Conservation (phyloP, 2,113 vertebrate genomes). For the Paralichthys olivaceus region DNA sequence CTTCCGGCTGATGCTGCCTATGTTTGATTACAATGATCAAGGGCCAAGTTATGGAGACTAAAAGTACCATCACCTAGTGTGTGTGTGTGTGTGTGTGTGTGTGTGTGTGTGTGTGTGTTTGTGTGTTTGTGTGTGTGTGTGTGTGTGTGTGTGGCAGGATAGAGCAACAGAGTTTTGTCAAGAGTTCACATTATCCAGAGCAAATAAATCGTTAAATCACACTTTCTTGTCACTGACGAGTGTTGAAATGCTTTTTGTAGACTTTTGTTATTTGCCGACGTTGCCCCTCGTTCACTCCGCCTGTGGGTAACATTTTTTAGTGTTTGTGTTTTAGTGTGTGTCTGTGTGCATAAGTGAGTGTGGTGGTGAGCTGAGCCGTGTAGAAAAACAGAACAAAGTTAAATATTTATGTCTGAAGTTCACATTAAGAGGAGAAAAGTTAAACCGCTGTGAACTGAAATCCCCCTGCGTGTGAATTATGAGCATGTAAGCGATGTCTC, state of each 20-base stretch:
- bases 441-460: slow-evolving; percentile 40
- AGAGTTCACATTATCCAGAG: slow-evolving; percentile 31
- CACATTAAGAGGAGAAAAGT: slow-evolving; percentile 51
- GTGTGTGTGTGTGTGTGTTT: slow-evolving; percentile 20
- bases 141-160: slow-evolving; percentile 4
- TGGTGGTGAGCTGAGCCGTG: background rate
- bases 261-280: background rate
- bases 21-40: slow-evolving; percentile 81
- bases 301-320: background rate
- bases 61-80: slow-evolving; percentile 61
- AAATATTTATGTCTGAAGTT: slow-evolving; percentile 60
- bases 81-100: slow-evolving; percentile 14
- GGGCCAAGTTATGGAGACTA: slow-evolving; percentile 74
- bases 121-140: slow-evolving; percentile 22
- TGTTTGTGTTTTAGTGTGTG: background rate
- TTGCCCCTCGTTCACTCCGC: background rate
- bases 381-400: slow-evolving; percentile 41
- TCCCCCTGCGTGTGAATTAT: slow-evolving; percentile 1
- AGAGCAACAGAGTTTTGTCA: slow-evolving; percentile 31
- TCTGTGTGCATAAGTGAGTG: no score
- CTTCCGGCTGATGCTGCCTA: slow-evolving; percentile 71
- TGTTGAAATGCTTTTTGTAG: slow-evolving; percentile 13
- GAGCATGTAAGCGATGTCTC: background rate
- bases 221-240: slow-evolving; percentile 12
- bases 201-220: slow-evolving; percentile 28